These are phyloP conservation scores for Eurystomus glaucurus DNA, from an alignment of 2,797 vertebrate species.

Conservation along the genomic window DNA sequence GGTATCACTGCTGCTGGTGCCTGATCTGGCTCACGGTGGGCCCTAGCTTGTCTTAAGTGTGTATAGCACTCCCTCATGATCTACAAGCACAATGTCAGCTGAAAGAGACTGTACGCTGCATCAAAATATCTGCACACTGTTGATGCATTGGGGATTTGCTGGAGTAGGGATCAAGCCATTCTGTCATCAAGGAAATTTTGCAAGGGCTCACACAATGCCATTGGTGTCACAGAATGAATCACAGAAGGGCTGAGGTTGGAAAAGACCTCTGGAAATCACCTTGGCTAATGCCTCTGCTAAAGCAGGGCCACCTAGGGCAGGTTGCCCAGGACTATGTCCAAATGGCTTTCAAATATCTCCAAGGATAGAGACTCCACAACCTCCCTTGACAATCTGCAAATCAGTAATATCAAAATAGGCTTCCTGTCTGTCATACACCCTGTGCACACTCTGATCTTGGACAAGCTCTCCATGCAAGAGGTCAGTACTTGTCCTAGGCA, in stretches of 20 bases:
- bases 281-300: background rate
- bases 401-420: background rate
- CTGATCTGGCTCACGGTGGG: background rate
- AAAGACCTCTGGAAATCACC: background rate
- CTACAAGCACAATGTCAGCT: background rate
- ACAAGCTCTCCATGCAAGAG: background rate
- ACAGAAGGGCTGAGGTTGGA: background rate
- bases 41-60: background rate
- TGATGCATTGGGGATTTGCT: background rate
- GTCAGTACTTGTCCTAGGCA: background rate
- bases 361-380: background rate
- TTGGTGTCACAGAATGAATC: background rate
- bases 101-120: accelerated
- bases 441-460: background rate
- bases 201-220: background rate
- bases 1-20: background rate
- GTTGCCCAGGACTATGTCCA: background rate
- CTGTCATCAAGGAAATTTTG: background rate
- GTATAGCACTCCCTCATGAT: background rate
- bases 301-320: background rate
- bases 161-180: background rate
- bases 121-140: background rate
- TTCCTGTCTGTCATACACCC: background rate
- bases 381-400: background rate
- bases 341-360: background rate